These are phyloP conservation scores for Steinernema hermaphroditum DNA, from an alignment of 2,888 invertebrate genomes.

Conservation along the genomic window DNA sequence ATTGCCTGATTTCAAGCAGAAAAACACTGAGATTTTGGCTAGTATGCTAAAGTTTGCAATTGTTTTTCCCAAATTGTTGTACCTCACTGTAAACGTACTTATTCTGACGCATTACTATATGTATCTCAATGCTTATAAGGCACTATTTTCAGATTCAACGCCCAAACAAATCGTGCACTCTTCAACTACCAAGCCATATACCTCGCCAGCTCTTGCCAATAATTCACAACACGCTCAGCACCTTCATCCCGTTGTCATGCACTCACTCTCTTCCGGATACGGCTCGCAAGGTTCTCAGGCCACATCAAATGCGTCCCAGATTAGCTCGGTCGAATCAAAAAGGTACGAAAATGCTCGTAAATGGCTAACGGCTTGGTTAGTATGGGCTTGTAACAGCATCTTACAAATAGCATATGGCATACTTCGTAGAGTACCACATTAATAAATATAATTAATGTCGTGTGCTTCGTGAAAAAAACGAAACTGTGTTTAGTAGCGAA, in stretches of 20 bases:
- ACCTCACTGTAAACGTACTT: too few species aligned
- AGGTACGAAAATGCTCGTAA: not conserved
- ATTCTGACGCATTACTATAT: too few species aligned
- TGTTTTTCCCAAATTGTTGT: too few species aligned
- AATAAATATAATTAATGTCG: slow-evolving; percentile 16
- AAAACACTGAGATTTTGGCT: too few species aligned
- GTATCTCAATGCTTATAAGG: too few species aligned
- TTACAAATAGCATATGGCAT: not conserved
- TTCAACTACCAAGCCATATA: not conserved
- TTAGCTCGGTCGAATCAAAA: slow-evolving; percentile 14
- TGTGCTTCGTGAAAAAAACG: slow-evolving; percentile 19
- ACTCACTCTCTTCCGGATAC: slow-evolving; percentile 15
- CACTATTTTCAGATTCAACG: slow-evolving; percentile 2
- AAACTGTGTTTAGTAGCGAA: slow-evolving; percentile 1
- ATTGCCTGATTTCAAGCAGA: too few species aligned
- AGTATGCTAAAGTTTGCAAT: too few species aligned
- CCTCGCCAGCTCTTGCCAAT: slow-evolving; percentile 24
- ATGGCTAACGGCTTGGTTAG: not conserved
- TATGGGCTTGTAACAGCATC: slow-evolving; percentile 16
- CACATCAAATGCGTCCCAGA: slow-evolving; percentile 9
- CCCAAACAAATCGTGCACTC: not conserved
- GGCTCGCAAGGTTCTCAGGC: slow-evolving; percentile 23
- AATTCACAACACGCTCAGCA: not conserved
- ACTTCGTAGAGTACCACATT: slow-evolving; percentile 1
- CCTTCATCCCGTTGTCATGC: too few species aligned